phyloP scores from a whole-genome alignment of 1,140 invertebrate species.

The Atta cephalotes region DNA sequence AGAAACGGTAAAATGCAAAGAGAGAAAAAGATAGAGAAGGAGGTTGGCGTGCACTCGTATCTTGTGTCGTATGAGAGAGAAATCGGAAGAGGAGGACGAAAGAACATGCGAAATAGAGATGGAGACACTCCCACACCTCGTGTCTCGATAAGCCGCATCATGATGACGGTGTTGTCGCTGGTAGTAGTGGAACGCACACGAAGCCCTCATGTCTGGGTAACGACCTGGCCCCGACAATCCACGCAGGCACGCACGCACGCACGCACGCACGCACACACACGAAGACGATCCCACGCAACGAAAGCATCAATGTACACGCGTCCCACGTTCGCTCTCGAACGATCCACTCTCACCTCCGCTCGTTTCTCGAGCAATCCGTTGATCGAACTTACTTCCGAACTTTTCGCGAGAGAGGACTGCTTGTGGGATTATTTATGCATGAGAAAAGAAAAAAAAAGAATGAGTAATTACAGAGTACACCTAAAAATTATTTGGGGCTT shows the following conservation, averaged over 20 bases:
- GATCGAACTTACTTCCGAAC: constrained; percentile 47
- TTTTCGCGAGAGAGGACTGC: background rate
- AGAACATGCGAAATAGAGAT: constrained; percentile 58
- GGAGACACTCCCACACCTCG: constrained; percentile 70
- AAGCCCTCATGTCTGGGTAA: constrained; percentile 77
- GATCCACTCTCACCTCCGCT: constrained; percentile 69
- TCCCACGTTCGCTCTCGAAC: constrained; percentile 81
- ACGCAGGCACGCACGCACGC: constrained; percentile 66
- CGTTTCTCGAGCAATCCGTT: constrained; percentile 65
- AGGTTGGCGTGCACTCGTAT: background rate
- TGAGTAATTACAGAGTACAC: background rate
- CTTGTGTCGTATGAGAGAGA: constrained; percentile 36
- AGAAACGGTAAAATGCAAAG: background rate
- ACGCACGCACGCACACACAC: constrained; percentile 73
- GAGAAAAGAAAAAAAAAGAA: background rate
- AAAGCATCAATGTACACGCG: constrained; percentile 73
- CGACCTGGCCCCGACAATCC: constrained; percentile 72
- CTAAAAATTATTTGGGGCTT: constrained; percentile 17
- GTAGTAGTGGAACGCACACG: constrained; percentile 76
- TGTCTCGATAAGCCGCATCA: constrained; percentile 73
- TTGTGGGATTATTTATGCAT: background rate
- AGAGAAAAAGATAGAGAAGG: constrained; percentile 39
- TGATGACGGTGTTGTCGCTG: constrained; percentile 63
- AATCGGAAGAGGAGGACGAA: constrained; percentile 49
- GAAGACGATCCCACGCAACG: constrained; percentile 80